Conservation (phyloP, 2,888 invertebrate genomes). For the Ormyrus nitidulus region DNA sequence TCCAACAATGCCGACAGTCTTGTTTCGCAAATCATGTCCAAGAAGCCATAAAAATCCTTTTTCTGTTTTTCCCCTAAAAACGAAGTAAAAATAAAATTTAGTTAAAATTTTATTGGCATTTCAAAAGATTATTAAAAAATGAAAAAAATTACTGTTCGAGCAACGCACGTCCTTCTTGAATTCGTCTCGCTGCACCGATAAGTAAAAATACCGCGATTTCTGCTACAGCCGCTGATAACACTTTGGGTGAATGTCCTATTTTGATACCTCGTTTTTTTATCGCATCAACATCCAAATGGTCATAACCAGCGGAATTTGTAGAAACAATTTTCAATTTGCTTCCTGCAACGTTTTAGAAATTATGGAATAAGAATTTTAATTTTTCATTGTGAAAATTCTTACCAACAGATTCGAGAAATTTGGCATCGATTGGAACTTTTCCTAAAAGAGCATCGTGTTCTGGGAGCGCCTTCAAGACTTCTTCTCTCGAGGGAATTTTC, state of each 20-base stretch:
- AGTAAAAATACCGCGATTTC: conserved; percentile 88
- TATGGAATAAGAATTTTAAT: not conserved
- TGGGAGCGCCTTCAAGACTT: conserved; percentile 64
- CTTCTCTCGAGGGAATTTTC: conserved; percentile 57
- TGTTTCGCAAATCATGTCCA: conserved; percentile 86
- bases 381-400: conserved; percentile 38
- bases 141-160: conserved; percentile 78
- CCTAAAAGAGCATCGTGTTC: conserved; percentile 69
- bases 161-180: conserved; percentile 84
- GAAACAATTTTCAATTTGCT: conserved; percentile 85
- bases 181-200: conserved; percentile 85
- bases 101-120: not conserved
- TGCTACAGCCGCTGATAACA: conserved; percentile 86
- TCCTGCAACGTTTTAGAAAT: conserved; percentile 75
- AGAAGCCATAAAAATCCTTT: conserved; percentile 80
- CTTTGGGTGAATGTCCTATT: conserved; percentile 88
- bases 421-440: conserved; percentile 72
- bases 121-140: conserved; percentile 1
- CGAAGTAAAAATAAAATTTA: too few species aligned
- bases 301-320: conserved; percentile 91
- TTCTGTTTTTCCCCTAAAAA: conserved; percentile 36
- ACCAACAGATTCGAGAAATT: conserved; percentile 82
- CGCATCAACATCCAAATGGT: conserved; percentile 87
- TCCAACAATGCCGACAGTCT: conserved; percentile 91
- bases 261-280: conserved; percentile 83